Evolutionary conservation across 2,797 vertebrate species (phyloP).

Genomic region (Miichthys miiuy): DNA sequence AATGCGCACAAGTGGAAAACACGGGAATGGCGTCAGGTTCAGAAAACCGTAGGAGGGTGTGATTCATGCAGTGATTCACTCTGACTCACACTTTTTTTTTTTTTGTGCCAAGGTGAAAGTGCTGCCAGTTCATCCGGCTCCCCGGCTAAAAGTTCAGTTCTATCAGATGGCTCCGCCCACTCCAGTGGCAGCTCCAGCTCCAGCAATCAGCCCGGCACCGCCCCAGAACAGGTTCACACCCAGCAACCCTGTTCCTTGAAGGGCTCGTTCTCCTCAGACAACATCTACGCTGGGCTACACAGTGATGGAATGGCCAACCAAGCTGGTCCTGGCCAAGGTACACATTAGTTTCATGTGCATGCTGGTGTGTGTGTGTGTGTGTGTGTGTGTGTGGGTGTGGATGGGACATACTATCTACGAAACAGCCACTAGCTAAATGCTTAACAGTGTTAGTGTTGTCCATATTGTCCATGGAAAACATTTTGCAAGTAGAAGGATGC

Average conservation of each 20-base stretch:
- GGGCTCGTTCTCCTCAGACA: conserved; percentile 96
- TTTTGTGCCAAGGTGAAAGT: conserved; percentile 75
- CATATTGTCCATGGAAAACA: neutral
- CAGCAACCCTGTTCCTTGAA: conserved; percentile 98
- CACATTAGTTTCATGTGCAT: conserved; percentile 61
- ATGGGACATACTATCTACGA: conserved; percentile 4
- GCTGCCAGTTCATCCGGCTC: conserved; percentile 81
- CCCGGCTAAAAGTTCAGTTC: conserved; percentile 87
- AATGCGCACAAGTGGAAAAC: conserved; percentile 33
- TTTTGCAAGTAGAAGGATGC: conserved; percentile 14
- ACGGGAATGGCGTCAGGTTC: conserved; percentile 22
- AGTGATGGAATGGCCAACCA: conserved; percentile 85
- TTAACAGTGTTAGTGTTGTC: conserved; percentile 5
- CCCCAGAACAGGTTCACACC: conserved; percentile 92
- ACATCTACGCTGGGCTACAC: conserved; percentile 91
- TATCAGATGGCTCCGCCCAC: conserved; percentile 79
- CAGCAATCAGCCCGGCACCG: conserved; percentile 70
- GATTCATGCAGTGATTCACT: conserved; percentile 51
- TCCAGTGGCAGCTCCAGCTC: conserved; percentile 80
- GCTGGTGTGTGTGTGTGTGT: neutral
- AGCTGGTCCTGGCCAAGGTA: conserved; percentile 91
- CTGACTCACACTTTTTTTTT: conserved; percentile 37
- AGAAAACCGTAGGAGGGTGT: conserved; percentile 46
- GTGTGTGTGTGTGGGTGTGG: conserved; percentile 3
- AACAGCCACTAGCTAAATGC: conserved; percentile 21